These are phyloP conservation scores for Lysiphlebus fabarum DNA, from an alignment of 1,140 invertebrate species.

Conservation along the genomic window DNA sequence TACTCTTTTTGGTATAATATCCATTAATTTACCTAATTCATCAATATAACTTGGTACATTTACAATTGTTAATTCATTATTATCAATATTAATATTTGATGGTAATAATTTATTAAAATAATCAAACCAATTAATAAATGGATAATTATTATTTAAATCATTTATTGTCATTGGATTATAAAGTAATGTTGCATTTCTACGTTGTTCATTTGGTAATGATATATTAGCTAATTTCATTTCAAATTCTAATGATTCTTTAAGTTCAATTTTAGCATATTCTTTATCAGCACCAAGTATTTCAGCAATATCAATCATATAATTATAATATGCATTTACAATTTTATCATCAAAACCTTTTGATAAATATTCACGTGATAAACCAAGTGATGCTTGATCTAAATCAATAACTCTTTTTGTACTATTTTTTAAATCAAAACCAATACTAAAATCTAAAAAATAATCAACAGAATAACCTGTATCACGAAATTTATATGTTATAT, in stretches of 20 bases:
- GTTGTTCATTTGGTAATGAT: constrained; percentile 83
- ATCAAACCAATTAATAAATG: constrained; percentile 74
- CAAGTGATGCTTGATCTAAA: constrained; percentile 87
- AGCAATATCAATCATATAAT: constrained; percentile 85
- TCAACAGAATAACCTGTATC: constrained; percentile 80
- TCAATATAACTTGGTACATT: constrained; percentile 64
- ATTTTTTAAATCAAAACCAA: constrained; percentile 88
- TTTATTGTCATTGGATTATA: constrained; percentile 87
- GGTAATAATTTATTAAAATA: constrained; percentile 78
- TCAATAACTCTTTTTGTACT: constrained; percentile 81
- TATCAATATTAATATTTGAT: constrained; percentile 58
- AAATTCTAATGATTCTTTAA: constrained; percentile 82
- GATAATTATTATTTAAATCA: constrained; percentile 71
- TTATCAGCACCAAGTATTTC: constrained; percentile 80
- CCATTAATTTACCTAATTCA: constrained; percentile 57
- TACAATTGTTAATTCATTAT: constrained; percentile 75
- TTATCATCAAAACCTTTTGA: constrained; percentile 78
- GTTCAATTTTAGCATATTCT: constrained; percentile 66
- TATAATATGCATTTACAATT: constrained; percentile 74
- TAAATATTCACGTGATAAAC: constrained; percentile 84
- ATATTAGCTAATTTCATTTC: constrained; percentile 93
- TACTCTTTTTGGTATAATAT: constrained; percentile 59
- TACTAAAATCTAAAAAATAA: constrained; percentile 89
- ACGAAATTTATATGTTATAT: constrained; percentile 78
- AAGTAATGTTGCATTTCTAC: constrained; percentile 83